Conservation (phyloP, 2,888 invertebrate species). For the Volucella bombylans region DNA sequence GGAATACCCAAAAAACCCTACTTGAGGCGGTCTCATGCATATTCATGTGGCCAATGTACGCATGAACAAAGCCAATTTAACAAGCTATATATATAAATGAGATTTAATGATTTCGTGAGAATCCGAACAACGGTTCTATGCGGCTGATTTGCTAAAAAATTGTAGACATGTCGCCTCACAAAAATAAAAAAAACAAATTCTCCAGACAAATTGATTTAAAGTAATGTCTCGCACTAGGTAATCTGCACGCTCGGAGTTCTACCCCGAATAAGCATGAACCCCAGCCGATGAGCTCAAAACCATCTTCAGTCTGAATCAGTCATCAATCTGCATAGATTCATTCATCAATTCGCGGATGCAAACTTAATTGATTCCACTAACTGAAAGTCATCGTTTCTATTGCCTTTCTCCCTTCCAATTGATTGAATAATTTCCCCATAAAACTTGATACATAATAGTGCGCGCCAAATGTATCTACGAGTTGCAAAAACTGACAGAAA, state of each 20-base stretch:
- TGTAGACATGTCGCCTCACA: background rate
- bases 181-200: background rate
- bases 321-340: slow-evolving; percentile 25
- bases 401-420: background rate
- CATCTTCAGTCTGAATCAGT: background rate
- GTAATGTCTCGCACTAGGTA: background rate
- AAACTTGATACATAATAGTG: slow-evolving; percentile 13
- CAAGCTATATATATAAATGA: background rate
- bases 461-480: background rate
- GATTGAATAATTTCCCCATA: slow-evolving; percentile 46
- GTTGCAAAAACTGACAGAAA: slow-evolving; percentile 28
- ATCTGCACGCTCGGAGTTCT: background rate
- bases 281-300: slow-evolving; percentile 4
- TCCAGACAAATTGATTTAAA: background rate
- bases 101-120: background rate
- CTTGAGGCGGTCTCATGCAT: slow-evolving; percentile 24
- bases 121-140: background rate
- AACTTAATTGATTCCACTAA: slow-evolving; percentile 30
- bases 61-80: slow-evolving; percentile 33
- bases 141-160: slow-evolving; percentile 10
- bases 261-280: slow-evolving; percentile 9
- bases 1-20: slow-evolving; percentile 15
- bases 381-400: background rate
- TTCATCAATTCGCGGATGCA: slow-evolving; percentile 39
- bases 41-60: slow-evolving; percentile 33